Conservation (phyloP, 2,113 vertebrate species). For the Hypocryptadius cinnamomeus region DNA sequence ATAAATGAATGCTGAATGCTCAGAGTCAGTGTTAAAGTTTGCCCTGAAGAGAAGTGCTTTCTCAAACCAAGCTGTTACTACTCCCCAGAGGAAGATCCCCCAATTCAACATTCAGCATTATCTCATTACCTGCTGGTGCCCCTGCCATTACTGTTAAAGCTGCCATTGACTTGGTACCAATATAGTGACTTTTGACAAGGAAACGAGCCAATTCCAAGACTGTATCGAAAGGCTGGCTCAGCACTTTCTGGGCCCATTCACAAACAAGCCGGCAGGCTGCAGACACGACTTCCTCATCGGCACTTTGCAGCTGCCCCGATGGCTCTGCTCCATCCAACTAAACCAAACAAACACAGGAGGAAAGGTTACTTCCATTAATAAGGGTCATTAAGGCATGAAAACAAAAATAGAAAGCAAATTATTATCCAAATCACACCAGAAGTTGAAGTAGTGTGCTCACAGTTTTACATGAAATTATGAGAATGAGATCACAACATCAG, state of each 20-base stretch:
- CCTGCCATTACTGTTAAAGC: conserved; percentile 93
- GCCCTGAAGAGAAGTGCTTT: neutral
- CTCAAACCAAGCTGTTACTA: neutral
- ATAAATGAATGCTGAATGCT: neutral
- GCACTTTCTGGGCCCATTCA: conserved; percentile 98
- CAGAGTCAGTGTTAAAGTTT: neutral
- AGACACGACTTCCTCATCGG: conserved; percentile 88
- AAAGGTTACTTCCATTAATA: neutral
- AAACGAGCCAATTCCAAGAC: conserved; percentile 94
- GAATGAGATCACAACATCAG: neutral
- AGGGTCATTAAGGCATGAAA: neutral
- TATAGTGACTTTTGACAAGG: conserved; percentile 95
- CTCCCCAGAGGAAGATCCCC: neutral
- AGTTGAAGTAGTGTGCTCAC: neutral
- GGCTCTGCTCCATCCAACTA: conserved; percentile 87
- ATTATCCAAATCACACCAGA: neutral
- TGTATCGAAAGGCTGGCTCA: conserved; percentile 93
- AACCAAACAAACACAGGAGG: conserved; percentile 39
- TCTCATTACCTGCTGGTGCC: conserved; percentile 81
- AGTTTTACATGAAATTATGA: neutral
- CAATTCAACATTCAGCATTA: neutral
- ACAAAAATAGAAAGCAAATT: neutral
- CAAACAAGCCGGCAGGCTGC: conserved; percentile 95
- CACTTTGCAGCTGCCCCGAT: conserved; percentile 79
- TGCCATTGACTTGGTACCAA: conserved; percentile 94